Evolutionary conservation across 1,140 invertebrate genomes (phyloP), one percentile per base, ranked within the genome.

Genomic region (Calliopsis andreniformis): DNA sequence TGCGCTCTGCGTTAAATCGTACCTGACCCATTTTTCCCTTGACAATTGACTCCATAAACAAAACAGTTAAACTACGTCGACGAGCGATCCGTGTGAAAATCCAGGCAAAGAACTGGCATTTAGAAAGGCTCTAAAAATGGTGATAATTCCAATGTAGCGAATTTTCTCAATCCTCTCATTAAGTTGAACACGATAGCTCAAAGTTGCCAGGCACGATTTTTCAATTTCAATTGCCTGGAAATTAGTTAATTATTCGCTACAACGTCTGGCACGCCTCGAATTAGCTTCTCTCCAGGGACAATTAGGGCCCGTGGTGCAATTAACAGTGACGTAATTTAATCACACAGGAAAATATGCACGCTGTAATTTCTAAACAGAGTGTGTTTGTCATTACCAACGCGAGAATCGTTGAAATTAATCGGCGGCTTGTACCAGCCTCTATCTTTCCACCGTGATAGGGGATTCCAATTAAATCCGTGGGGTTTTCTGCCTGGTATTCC

Each of bases 11-110:
- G 67, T 71, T 66, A 71, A 82, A 47, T 62, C 61, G 61, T 63
- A 77, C 42, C 61, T 82, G 80, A 82, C 73, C 73, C 76, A 81
- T 81, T 82, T 82, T 68, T 63, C 49, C 51, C 14, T 7, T 45
- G 68, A 62, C 76, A 77, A 82, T 82, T 81, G 67, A 61, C 62
- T 55, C 18, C 8, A 59, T 42, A 64, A 68, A 80, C 64, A 45
- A 42, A 76, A 39, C 45, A 28, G 51, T 80, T 80, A 77, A 58
- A n/a, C n/a, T n/a, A 45, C 20, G n/a, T 23, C 45, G 42, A 58
- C 6, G 42, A 47, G 14, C 28, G 35, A 47, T 0, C 35, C 49
- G 70, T 73, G 70, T 14, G 70, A 73, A 64, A 42, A 64, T 55
- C 10, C 70, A n/a, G 30, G 3, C 32, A 20, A n/a, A 1, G 45